Percentiles rank a stretch among this genome's conserved stretches.
These are phyloP conservation scores for Lepilemur septentrionalis DNA, from an alignment of 2,797 vertebrate species.

Conservation along the genomic window DNA sequence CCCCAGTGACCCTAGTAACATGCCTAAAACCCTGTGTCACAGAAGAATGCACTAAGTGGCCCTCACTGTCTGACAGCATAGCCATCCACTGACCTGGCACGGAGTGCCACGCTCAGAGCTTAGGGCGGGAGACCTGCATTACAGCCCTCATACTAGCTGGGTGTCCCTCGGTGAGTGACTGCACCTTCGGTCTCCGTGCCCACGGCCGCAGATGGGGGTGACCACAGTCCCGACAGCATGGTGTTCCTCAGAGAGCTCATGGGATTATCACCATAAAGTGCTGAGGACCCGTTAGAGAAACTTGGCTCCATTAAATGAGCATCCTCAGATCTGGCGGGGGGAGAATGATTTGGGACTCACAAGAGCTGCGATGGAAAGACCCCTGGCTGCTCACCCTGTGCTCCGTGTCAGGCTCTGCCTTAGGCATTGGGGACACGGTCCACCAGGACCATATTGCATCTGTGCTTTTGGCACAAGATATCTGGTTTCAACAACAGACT, in stretches of 20 bases:
- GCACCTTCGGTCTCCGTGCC: neutral
- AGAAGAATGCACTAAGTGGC: neutral
- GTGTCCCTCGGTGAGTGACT: too few species aligned
- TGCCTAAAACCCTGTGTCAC: neutral
- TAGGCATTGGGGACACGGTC: fast-evolving
- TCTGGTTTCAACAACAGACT: neutral
- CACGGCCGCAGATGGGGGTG: neutral
- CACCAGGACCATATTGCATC: fast-evolving
- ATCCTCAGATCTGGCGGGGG: fast-evolving
- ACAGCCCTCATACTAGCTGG: neutral
- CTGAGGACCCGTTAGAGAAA: fast-evolving
- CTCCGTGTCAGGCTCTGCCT: neutral
- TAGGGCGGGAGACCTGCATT: neutral
- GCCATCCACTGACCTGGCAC: neutral
- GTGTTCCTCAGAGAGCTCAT: fast-evolving
- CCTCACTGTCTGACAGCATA: neutral
- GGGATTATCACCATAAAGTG: fast-evolving
- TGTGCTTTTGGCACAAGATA: neutral
- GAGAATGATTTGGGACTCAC: neutral
- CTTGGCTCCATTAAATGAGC: neutral
- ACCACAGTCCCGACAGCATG: neutral
- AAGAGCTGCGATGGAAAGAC: fast-evolving
- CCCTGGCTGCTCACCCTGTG: neutral
- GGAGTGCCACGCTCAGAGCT: fast-evolving
- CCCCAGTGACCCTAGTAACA: fast-evolving